Base-by-base conservation (phyloP, 2,113 vertebrate genomes). In the Etheostoma cragini region DNA sequence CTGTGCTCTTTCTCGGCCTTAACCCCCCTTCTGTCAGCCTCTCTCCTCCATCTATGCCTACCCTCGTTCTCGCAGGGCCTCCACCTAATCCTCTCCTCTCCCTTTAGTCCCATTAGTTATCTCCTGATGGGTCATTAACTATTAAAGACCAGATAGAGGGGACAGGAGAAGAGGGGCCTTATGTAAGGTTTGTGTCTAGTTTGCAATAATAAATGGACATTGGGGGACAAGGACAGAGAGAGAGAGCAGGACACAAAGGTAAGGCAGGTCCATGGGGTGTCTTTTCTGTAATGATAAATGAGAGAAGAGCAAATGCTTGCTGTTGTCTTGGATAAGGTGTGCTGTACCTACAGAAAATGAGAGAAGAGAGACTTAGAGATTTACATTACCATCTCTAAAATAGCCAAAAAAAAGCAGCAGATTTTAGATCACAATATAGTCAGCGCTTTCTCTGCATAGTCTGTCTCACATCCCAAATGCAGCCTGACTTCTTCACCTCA, bases 121-220 rank as follows among this genome's bases (percentile, higher is more conserved):
- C 81, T 80, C 62, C 78, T 80, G 83, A 89, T 85, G 89, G 76
- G 45, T 87, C 83, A 84, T 91, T 88, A 91, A 91, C 77, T 85
- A 86, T 89, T 90, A 49, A 90, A 82, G 80, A 88, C 15, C 65
- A 65, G 79, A 75, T 47, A n/a, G 22, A 56, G 49, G 30, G 57
- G 56, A 72, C n/a, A 52, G 52, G 26, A 76, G 69, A 58, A 45
- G 56, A 73, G 61, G 56, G 47, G 35, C 2, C 0, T 50, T 81
- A 22, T 33, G 17, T 22, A 1, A 54, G 72, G 78, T 65, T 80
- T 82, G 58, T 69, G 62, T 82, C 78, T 62, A 61, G 54, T 85
- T 17, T 65, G 69, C 49, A 56, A 15, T 69, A 64, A 80, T 75
- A 77, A 79, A 87, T 84, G 53, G 70, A 84, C 61, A 52, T 10